A percentile compares a stretch with the other conserved stretches of the same genome.
Conservation (phyloP, 2,797 vertebrate species). For the Dendrocincla tyrannina region DNA sequence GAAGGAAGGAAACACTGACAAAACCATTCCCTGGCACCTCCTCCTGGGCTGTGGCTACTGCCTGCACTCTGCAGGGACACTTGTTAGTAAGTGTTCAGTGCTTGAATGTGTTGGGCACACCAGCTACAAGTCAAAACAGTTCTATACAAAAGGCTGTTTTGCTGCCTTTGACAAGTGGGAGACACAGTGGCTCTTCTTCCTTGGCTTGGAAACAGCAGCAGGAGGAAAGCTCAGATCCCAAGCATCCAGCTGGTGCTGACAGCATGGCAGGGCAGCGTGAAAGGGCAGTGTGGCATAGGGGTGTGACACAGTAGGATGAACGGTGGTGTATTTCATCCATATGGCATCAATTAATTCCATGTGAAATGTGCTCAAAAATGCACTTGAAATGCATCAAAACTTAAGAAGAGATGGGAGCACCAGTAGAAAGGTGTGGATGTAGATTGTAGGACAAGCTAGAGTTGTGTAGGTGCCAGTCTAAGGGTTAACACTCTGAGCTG, state of each 20-base stretch:
- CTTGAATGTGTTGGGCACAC: background rate
- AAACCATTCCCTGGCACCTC: background rate
- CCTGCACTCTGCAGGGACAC: background rate
- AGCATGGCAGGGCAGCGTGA: accelerated
- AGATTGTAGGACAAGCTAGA: background rate
- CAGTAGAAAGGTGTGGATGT: background rate
- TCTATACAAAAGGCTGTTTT: background rate
- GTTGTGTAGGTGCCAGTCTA: background rate
- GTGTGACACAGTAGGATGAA: accelerated
- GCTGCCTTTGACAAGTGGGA: background rate
- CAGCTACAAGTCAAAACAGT: background rate
- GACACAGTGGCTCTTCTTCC: accelerated
- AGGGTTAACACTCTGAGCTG: background rate
- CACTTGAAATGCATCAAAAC: background rate
- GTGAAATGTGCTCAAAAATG: background rate
- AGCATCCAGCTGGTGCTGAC: accelerated
- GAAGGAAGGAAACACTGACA: background rate
- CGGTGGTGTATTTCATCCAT: background rate
- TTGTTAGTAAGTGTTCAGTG: background rate
- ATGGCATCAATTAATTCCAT: background rate
- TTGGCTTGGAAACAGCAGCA: background rate
- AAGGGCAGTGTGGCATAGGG: background rate
- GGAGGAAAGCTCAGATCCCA: background rate
- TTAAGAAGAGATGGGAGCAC: background rate
- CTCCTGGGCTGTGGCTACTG: background rate